Base-by-base conservation (phyloP, 2,113 vertebrate genomes). In the Andinoacara biseriatus region DNA sequence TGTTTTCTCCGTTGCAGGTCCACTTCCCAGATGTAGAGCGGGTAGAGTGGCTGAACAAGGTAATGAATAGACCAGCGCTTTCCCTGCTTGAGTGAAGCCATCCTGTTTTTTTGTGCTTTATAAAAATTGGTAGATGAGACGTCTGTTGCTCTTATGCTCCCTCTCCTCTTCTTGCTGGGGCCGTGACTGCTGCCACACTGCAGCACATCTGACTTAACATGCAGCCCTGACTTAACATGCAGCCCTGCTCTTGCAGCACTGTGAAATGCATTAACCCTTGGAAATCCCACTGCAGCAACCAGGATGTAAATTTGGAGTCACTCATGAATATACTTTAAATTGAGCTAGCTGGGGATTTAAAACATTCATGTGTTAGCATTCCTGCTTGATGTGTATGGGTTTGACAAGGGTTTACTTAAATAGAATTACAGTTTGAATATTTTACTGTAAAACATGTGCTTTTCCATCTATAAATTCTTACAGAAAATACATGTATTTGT, bases 21-120 rank as follows among this genome's bases (percentile, higher is more conserved):
- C 97, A 99, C 90, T 99, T 98, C 94, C 98, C 98, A 82, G 98
- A 99, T 75, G 97, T 98, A 3, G 98, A 99, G 89, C 96, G 98
- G 86, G 98, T 98, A 90, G 98, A 99, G 94, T 99, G 98, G 98
- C 91, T 99, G 79, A 99, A 99, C 96, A 99, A 99, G 97, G 98
- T 99, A 97, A 95, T 10, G n/a, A 62, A 83, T 31, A 3, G 2
- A 65, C 31, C 20, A 4, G 5, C 46, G 65, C 77, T 76, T 87
- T 75, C 67, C 72, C 75, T 72, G 69, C 76, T 26, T 35, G 74
- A 74, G 14, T 58, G 80, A 74, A 57, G 92, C 56, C n/a, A 8
- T 62, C 72, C 58, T 59, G 40, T 46, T 67, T 56, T 62, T 82
- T 56, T 31, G 3, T 69, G 43, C 46, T 46, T 52, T 52, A 43